phyloP scores from a whole-genome alignment of 2,888 invertebrate genomes.

The Drosophila limbata region DNA sequence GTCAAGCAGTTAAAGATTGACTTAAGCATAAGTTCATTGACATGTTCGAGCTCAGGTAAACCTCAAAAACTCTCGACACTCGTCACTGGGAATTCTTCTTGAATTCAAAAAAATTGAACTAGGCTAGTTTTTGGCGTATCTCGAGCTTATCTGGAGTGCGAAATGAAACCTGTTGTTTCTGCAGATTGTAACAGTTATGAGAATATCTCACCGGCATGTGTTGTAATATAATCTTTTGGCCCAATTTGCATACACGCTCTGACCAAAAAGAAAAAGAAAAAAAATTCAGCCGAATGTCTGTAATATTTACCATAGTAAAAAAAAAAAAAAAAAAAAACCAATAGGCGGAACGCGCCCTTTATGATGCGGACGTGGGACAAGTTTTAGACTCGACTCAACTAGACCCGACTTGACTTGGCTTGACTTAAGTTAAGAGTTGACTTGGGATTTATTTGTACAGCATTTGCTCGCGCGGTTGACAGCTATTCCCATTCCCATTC shows the following conservation, averaged over 20 bases:
- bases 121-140: background rate
- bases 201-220: slow-evolving; percentile 14
- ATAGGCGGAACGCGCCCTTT: slow-evolving; percentile 52
- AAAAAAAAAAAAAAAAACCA: background rate
- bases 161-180: slow-evolving; percentile 14
- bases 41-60: background rate
- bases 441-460: slow-evolving; percentile 54
- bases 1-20: background rate
- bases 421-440: slow-evolving; percentile 6
- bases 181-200: slow-evolving; percentile 15
- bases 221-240: slow-evolving; percentile 18
- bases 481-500: slow-evolving; percentile 40
- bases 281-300: background rate
- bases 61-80: background rate
- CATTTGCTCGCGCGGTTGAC: slow-evolving; percentile 35
- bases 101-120: background rate
- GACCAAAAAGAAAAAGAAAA: slow-evolving; percentile 16
- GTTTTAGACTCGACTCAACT: slow-evolving; percentile 18
- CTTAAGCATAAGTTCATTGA: background rate
- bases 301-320: slow-evolving; percentile 18
- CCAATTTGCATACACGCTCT: slow-evolving; percentile 41
- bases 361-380: slow-evolving; percentile 39
- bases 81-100: background rate
- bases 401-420: slow-evolving; percentile 13
- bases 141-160: background rate